These are phyloP conservation scores for Palythoa caribaeorum DNA, from an alignment of 92 coral and sea anemone species.

Conservation along the genomic window DNA sequence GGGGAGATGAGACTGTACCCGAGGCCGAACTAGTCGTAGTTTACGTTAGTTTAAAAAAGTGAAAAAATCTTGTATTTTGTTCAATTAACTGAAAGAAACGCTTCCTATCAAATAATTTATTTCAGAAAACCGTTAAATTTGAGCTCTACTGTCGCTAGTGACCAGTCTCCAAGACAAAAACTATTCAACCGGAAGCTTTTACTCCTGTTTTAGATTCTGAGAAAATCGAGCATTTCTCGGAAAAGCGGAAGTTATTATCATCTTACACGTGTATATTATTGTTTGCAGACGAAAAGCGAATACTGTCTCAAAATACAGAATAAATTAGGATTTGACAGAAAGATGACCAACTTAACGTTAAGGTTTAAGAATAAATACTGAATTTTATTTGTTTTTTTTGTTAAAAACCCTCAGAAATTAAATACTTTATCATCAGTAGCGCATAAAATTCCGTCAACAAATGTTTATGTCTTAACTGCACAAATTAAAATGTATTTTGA, in stretches of 20 bases:
- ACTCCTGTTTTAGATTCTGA: constrained; percentile 37
- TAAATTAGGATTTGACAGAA: neutral
- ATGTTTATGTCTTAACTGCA: no score
- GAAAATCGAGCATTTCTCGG: constrained; percentile 33
- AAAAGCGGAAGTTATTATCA: constrained; percentile 23
- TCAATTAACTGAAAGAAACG: neutral
- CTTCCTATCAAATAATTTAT: neutral
- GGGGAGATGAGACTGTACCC: neutral
- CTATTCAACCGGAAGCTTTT: constrained; percentile 20
- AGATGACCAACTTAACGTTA: neutral
- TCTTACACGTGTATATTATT: neutral
- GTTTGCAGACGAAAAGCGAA: neutral
- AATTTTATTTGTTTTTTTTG: no score
- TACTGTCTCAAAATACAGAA: neutral
- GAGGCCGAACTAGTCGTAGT: neutral
- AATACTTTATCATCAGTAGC: no score
- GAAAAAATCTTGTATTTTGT: neutral
- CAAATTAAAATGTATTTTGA: no score
- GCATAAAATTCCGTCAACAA: no score
- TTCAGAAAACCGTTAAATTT: neutral
- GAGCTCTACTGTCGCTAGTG: neutral
- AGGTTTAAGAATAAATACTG: neutral
- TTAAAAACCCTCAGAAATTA: no score
- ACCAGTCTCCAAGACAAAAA: neutral
- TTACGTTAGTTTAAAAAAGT: neutral